Evolutionary conservation across 2,113 vertebrate species (phyloP), one percentile per base, ranked within the genome.

Genomic region (Indicator indicator): DNA sequence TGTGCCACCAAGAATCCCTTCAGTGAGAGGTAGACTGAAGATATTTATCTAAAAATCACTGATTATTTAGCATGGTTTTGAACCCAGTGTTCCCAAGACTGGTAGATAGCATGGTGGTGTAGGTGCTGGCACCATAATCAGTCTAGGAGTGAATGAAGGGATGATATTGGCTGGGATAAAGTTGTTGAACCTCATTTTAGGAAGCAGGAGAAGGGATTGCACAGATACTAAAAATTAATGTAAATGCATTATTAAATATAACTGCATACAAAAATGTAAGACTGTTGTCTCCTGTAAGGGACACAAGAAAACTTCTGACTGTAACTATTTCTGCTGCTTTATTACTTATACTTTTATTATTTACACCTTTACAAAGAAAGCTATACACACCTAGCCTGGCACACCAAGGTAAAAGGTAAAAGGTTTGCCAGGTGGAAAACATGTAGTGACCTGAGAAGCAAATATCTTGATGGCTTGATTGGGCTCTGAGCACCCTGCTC

Each of bases 51-150:
- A 9, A 70, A 74, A 81, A 14, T 59, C n/a, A 19, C 24, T 60
- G 21, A 8, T 18, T 44, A 27, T 8, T 42, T 26, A 42, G 3
- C 26, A 28, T 69, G 52, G 26, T 56, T 74, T 84, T 84, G 38
- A 74, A 59, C 5, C 1, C 8, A 6, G 2, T 19, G 16, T 24
- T 93, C 27, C 23, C 36, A 82, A 68, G 15, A 48, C 23, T n/a
- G 30, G 40, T 8, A 72, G 63, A 21, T 14, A 64, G 21, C 5
- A 3, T 32, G 26, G 3, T n/a, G 21, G 1, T 40, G 3, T 40
- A 5, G 16, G 7, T 52, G 23, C 30, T 9, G 12, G 23, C 18
- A 58, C 28, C 3, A 0, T 4, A 1, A 3, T 18, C 32, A 42
- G 10, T 33, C 2, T 8, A 72, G 11, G 9, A 54, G 18, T 5